Evolutionary conservation across 2,888 invertebrate genomes (phyloP), one percentile per base, ranked within the genome.

Genomic region (Eupithecia inturbata): DNA sequence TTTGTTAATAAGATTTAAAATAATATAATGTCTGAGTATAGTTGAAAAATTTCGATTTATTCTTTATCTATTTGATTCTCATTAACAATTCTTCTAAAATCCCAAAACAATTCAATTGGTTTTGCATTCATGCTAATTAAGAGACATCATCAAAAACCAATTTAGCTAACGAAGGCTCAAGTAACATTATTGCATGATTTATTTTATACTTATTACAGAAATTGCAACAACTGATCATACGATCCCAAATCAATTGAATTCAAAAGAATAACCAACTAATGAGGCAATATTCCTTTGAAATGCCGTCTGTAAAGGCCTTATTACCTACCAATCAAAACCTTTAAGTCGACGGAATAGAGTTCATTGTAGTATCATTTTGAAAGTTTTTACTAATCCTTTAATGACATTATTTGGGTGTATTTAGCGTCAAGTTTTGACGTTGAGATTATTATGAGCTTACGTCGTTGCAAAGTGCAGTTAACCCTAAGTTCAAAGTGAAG

Each of bases 401-500:
- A 91, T 91, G 88, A 88, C 83, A 88, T 91, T 91, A 91, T 85
- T 85, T 82, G 87, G 86, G 85, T 87, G 85, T 87, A 85, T 88
- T 89, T 89, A 89, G 89, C 88, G 84, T 87, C 83, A 83, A 77
- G 78, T 86, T 82, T 82, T 84, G 84, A 84, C 83, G 78, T 81
- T 74, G 79, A 82, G 82, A 84, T 86, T 70, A 70, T 26, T 36
- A 67, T 70, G 28, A 19, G 16, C 16, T 64, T 63, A 63, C 1
- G 4, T 57, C 57, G 10, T 22, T 22, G 22, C 22, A 22, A 19
- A n/a, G 49, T 49, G 49, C 9, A 57, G 57, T 57, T 57, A 57
- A 57, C 57, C 57, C 12, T 26, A 14, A 26, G 26, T 57, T 57
- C 57, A 22, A 57, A 57, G 22, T 26, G 53, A 53, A 19, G 19